A percentile compares a stretch with the other conserved stretches of the same genome.
These are phyloP conservation scores for Equus przewalskii DNA, from an alignment of 2,113 vertebrate genomes.

Conservation along the genomic window DNA sequence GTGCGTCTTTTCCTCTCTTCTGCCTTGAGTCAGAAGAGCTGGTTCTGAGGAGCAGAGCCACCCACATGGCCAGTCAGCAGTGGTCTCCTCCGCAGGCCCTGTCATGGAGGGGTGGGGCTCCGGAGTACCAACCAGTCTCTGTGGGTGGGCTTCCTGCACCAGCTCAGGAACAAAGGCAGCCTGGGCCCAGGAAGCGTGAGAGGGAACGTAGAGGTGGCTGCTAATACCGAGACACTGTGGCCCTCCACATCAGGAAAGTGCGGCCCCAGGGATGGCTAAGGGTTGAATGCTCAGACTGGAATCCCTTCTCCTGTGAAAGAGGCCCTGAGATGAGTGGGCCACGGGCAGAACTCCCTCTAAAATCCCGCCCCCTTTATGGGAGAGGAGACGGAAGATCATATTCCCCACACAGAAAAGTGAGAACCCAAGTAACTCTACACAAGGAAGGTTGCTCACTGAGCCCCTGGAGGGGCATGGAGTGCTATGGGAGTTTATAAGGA, in stretches of 20 bases:
- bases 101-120: background rate
- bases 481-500: background rate
- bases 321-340: background rate
- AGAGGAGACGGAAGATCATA: background rate
- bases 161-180: background rate
- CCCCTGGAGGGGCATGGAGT: background rate
- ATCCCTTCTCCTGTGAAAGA: background rate
- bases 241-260: background rate
- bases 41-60: background rate
- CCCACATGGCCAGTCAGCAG: background rate
- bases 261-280: background rate
- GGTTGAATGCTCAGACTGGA: background rate
- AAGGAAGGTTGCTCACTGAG: background rate
- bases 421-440: background rate
- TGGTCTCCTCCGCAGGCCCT: background rate
- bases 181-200: background rate
- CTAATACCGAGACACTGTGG: background rate
- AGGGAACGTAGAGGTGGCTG: background rate
- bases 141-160: background rate
- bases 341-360: background rate
- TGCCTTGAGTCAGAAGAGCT: background rate
- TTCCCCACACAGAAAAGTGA: background rate
- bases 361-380: background rate
- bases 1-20: background rate
- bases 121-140: accelerated